Evolutionary conservation across 2,888 invertebrate species (phyloP), one percentile per base, ranked within the genome.

Genomic region (Nymphalis c-album): DNA sequence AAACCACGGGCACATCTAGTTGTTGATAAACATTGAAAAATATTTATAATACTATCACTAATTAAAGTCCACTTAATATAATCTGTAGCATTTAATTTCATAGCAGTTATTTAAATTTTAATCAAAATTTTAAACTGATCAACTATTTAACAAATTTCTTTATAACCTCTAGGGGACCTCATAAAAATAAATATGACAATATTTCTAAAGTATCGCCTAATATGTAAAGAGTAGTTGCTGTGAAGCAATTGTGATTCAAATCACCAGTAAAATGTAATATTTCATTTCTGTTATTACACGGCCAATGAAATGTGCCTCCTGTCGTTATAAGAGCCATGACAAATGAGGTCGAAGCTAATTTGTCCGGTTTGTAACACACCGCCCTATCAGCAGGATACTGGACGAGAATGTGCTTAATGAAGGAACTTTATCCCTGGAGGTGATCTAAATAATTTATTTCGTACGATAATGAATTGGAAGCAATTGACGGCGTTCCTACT

Each of bases 291-390:
- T 68, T 72, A 74, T 73, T 70, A 75, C 71, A 50, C 69, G 55
- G 64, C 71, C 63, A 70, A 71, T 71, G 70, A 68, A 68, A 71
- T 64, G 64, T 60, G 69, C 63, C 69, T 69, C 67, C 67, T 68
- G 69, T 69, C 67, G 69, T 64, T 65, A 69, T 67, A 63, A 59
- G 72, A 68, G 66, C 71, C 76, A 80, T 89, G 88, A 90, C 85
- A 88, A 90, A 90, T 83, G 85, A 84, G 77, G 81, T 76, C 76
- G 78, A 75, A 82, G 80, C 83, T 85, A 89, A 90, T 90, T 90
- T 88, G 88, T 90, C 84, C 78, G 80, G 80, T 76, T 75, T 80
- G 80, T 81, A 82, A 77, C 78, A 80, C 77, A 74, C 77, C 74
- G 71, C 72, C 75, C 74, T 83, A 87, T 84, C 86, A 84, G 84